Conservation (phyloP, 2,797 vertebrate species). For the Dendrocincla fuliginosa region DNA sequence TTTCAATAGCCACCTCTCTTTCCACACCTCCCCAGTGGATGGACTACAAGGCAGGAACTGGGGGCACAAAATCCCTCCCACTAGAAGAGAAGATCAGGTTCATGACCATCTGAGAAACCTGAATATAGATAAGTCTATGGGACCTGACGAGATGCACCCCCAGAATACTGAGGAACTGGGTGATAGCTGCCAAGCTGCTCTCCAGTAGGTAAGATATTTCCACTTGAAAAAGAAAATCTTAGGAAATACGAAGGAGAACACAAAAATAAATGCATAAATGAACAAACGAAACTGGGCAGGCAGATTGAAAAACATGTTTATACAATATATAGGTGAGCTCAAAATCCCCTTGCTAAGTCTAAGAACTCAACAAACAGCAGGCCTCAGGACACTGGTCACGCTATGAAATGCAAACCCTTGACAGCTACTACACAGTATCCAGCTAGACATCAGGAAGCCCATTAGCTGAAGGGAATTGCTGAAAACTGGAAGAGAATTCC, state of each 20-base stretch:
- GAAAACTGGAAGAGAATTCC: neutral
- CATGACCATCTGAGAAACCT: too few relatives aligned
- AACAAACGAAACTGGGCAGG: neutral
- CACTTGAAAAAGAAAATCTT: neutral
- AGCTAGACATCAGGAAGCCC: neutral
- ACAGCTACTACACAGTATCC: neutral
- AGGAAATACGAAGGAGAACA: neutral
- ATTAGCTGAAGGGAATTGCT: neutral
- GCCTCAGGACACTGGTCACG: neutral
- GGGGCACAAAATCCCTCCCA: too few relatives aligned
- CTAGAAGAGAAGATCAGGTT: too few relatives aligned
- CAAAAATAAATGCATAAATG: neutral
- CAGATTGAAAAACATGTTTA: neutral
- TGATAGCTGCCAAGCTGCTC: too few relatives aligned
- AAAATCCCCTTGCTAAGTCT: neutral
- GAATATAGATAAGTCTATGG: too few relatives aligned
- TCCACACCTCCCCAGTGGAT: too few relatives aligned
- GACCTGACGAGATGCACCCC: too few relatives aligned
- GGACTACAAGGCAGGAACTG: too few relatives aligned
- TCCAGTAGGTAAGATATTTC: neutral
- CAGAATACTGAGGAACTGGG: too few relatives aligned
- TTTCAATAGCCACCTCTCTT: too few relatives aligned
- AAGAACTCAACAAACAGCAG: neutral
- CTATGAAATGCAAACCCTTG: neutral
- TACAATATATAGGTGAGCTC: neutral